Evolutionary conservation across 2,113 vertebrate genomes (phyloP).

Genomic region (Orycteropus afer): DNA sequence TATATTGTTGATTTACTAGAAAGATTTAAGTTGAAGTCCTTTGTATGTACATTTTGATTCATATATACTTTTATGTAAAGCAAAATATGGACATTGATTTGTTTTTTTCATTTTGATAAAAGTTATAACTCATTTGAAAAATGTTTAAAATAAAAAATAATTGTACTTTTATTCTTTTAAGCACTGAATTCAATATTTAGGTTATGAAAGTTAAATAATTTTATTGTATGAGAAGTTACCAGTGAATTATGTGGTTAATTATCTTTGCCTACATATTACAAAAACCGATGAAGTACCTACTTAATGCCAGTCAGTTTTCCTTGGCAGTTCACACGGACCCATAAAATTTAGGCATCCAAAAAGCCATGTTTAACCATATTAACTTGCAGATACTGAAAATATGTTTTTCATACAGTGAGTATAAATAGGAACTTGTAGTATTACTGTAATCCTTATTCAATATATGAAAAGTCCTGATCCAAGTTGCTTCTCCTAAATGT

Average conservation of each 20-base stretch:
- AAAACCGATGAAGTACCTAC: background rate
- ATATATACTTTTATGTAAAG: constrained; percentile 17
- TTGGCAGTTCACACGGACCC: background rate
- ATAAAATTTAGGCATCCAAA: background rate
- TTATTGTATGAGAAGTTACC: background rate
- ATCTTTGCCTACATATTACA: background rate
- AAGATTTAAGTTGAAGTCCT: no score
- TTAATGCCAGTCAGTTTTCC: background rate
- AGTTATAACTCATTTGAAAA: background rate
- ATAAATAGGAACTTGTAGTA: background rate
- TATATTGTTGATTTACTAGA: no score
- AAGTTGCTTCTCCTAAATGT: background rate
- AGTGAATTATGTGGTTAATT: constrained; percentile 26
- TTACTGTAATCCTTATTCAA: background rate
- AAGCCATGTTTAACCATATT: background rate
- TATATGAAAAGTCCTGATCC: background rate
- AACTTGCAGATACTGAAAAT: background rate
- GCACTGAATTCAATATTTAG: background rate
- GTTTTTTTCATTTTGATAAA: background rate
- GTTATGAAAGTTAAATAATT: background rate
- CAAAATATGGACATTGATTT: background rate
- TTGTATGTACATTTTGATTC: constrained; percentile 35
- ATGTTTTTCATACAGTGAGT: background rate
- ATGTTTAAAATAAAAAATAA: constrained; percentile 21
- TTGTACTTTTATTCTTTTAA: constrained; percentile 7